Evolutionary conservation across 1,140 invertebrate species (phyloP).

Genomic region (Hylaeus anthracinus): DNA sequence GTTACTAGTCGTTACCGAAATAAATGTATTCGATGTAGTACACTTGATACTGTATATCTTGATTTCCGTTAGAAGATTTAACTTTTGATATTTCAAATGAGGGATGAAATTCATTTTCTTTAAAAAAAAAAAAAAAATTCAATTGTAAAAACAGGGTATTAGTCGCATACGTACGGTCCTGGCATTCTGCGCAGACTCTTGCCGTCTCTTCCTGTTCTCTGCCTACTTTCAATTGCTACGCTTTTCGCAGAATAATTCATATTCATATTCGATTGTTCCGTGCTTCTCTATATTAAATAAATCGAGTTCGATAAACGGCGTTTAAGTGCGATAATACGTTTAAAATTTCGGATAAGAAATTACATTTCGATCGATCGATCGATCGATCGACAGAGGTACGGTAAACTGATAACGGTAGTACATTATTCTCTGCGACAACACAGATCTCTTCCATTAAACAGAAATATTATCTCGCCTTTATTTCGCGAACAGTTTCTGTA

Average conservation of each 20-base stretch:
- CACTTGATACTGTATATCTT: not conserved
- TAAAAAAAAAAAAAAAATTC: not conserved
- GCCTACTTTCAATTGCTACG: slow-evolving; percentile 40
- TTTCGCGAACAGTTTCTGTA: too few relatives aligned
- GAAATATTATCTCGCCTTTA: not conserved
- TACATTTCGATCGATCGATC: not conserved
- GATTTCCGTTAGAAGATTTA: not conserved
- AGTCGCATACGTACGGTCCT: slow-evolving; percentile 33
- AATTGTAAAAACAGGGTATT: not conserved
- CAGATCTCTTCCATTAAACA: not conserved
- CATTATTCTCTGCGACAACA: not conserved
- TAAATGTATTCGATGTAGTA: not conserved
- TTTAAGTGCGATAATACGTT: not conserved
- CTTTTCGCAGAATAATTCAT: slow-evolving; percentile 33
- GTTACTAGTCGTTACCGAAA: not conserved
- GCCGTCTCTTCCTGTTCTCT: slow-evolving; percentile 45
- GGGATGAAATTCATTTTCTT: too few relatives aligned
- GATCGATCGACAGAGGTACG: not conserved
- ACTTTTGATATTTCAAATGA: not conserved
- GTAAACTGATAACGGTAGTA: not conserved
- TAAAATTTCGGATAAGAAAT: not conserved
- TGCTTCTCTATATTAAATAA: not conserved
- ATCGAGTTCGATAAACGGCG: not conserved
- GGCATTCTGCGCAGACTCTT: slow-evolving; percentile 47
- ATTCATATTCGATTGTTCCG: not conserved